Evolutionary conservation across 2,113 vertebrate genomes (phyloP), one percentile per base, ranked within the genome.

Genomic region (Mus spicilegus): DNA sequence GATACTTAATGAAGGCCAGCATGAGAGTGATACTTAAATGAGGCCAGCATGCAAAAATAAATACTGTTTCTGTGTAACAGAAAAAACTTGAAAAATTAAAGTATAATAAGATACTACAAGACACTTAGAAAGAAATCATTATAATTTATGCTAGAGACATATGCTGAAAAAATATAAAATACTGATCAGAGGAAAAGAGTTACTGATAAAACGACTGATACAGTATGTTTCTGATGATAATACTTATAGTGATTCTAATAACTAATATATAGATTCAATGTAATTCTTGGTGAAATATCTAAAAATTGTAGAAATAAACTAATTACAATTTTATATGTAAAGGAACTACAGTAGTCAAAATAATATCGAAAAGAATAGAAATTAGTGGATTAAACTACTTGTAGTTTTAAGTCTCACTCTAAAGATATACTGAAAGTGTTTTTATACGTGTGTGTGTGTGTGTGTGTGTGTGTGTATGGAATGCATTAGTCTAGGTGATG

Each of bases 101-200:
- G 24, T n/a, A 65, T 13, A 78, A 12, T 39, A 85, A 16, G n/a
- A 69, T 54, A 75, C 51, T 36, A 39, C 22, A 94, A 92, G 87
- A 70, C 33, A 73, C 3, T 61, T 63, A 51, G 2, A 46, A 56
- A 75, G 51, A 81, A 65, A n/a, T 4, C 10, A 87, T 82, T 26
- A 82, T 20, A 89, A 61, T 39, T 49, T 89, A 80, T 92, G 56
- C 17, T 58, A 89, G 13, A 63, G 39, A 8, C 75, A 8, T 78
- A 85, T 84, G 46, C 16, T 89, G 20, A 87, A 90, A 78, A 95
- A 87, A 17, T 94, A 65, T 1, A 80, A 93, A 49, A 65, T 80
- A 5, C 12, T 67, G 3, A 93, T 22, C 12, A 76, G 76, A 84
- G 12, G 85, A 77, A 90, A 39, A 87, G 13, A 58, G 9, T 13